A percentile compares a stretch with the other conserved stretches of the same genome.
These are phyloP conservation scores for Formica aserva DNA, from an alignment of 2,888 invertebrate genomes.

Conservation along the genomic window DNA sequence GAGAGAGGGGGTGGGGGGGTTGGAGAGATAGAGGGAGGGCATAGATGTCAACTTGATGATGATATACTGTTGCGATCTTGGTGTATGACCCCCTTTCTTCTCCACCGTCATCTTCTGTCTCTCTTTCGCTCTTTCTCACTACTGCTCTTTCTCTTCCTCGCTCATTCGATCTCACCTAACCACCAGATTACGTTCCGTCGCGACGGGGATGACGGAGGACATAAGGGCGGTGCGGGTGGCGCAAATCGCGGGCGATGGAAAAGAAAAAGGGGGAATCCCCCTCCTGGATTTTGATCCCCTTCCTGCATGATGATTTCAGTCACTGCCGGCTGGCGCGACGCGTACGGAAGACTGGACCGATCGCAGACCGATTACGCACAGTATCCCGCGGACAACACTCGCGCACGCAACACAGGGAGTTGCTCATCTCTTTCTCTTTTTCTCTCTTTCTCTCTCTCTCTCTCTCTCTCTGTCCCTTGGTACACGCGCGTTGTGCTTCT, in stretches of 20 bases:
- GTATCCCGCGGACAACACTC: constrained; percentile 26
- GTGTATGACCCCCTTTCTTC: constrained; percentile 71
- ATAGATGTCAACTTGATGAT: constrained; percentile 84
- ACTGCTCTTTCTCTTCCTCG: constrained; percentile 25
- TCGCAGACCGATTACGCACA: constrained; percentile 47
- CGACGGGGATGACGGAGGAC: constrained; percentile 6
- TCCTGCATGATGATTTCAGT: constrained; percentile 54
- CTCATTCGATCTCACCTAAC: constrained; percentile 26
- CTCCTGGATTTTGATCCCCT: constrained; percentile 77
- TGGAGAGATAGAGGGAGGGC: constrained; percentile 42
- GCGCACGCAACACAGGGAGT: constrained; percentile 26
- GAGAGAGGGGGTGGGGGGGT: constrained; percentile 45
- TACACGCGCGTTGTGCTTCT: constrained; percentile 11
- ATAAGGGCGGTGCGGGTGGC: constrained; percentile 26
- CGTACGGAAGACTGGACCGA: constrained; percentile 65
- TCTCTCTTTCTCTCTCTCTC: not conserved
- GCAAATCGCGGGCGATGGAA: constrained; percentile 58
- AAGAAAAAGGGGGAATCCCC: constrained; percentile 71
- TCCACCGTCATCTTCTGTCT: constrained; percentile 63
- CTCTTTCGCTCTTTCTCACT: constrained; percentile 19
- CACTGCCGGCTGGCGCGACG: constrained; percentile 54
- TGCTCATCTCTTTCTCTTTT: not conserved
- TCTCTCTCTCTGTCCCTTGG: not conserved
- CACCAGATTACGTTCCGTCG: constrained; percentile 14
- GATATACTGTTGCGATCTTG: constrained; percentile 84